Evolutionary conservation across 2,113 vertebrate genomes (phyloP).

Genomic region (Urocolius indicus): DNA sequence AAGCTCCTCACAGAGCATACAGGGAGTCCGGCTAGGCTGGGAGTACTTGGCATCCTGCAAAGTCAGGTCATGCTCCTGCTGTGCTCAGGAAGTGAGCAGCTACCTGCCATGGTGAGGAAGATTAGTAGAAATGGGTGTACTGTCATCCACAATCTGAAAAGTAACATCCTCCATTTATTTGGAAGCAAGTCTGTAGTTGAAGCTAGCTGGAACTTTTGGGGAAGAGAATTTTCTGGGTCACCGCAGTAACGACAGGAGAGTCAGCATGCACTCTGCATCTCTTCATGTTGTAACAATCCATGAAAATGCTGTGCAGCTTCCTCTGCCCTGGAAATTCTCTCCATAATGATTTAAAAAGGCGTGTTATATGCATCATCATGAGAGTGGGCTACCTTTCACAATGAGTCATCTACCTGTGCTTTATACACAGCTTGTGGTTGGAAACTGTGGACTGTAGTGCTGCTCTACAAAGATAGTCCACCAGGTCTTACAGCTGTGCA

Average conservation of each 20-base stretch:
- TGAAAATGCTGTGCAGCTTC: not conserved
- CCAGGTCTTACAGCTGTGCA: accelerated
- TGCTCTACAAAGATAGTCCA: not conserved
- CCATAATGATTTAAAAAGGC: not conserved
- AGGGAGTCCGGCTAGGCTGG: accelerated
- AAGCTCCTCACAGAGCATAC: not conserved
- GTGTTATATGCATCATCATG: not conserved
- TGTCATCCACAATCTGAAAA: not conserved
- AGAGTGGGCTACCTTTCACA: not conserved
- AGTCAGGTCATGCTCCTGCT: not conserved
- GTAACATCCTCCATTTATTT: not conserved
- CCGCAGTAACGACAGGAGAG: not conserved
- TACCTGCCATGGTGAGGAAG: not conserved
- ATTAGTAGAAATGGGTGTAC: not conserved
- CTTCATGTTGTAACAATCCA: not conserved
- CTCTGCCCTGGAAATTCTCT: not conserved
- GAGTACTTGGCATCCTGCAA: not conserved
- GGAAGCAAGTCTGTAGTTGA: not conserved
- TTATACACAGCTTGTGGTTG: not conserved
- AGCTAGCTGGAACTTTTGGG: not conserved
- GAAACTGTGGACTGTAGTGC: accelerated
- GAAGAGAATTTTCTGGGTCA: not conserved
- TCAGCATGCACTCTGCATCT: not conserved
- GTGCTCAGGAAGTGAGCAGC: not conserved
- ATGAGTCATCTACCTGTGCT: not conserved